Evolutionary conservation across 1,140 invertebrate species (phyloP).

Genomic region (Lasioglossum albipes): DNA sequence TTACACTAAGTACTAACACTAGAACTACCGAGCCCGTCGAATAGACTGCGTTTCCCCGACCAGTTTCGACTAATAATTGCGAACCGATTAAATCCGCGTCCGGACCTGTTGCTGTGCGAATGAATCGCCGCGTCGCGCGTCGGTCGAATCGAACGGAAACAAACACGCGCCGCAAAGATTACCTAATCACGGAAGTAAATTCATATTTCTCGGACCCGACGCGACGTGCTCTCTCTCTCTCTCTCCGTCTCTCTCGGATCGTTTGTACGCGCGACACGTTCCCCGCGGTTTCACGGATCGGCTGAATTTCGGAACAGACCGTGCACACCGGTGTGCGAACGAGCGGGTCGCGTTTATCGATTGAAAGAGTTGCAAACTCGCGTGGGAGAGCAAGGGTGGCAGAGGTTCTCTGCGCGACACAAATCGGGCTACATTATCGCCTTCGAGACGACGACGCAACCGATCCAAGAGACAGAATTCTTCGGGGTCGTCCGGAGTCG

Average conservation of each 20-base stretch:
- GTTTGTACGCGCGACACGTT: background rate
- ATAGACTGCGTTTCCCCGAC: conserved; percentile 15
- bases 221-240: background rate
- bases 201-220: conserved; percentile 14
- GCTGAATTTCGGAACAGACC: background rate
- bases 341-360: conserved; percentile 2
- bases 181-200: conserved; percentile 14
- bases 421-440: conserved; percentile 25
- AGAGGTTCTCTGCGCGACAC: background rate
- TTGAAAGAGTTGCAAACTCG: background rate
- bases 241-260: background rate
- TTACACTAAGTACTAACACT: no score
- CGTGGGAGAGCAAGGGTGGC: background rate
- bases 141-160: background rate
- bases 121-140: background rate
- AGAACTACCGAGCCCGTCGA: no score
- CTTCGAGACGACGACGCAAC: background rate
- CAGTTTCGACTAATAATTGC: background rate
- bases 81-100: conserved; percentile 1
- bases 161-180: background rate
- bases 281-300: conserved; percentile 11
- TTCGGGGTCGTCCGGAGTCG: background rate
- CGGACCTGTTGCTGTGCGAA: conserved; percentile 29
- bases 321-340: background rate
- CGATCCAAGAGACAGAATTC: background rate